Percentiles rank a stretch among this genome's conserved stretches.
phyloP scores from a whole-genome alignment of 1,140 invertebrate species.

The Gonioctena quinquepunctata region DNA sequence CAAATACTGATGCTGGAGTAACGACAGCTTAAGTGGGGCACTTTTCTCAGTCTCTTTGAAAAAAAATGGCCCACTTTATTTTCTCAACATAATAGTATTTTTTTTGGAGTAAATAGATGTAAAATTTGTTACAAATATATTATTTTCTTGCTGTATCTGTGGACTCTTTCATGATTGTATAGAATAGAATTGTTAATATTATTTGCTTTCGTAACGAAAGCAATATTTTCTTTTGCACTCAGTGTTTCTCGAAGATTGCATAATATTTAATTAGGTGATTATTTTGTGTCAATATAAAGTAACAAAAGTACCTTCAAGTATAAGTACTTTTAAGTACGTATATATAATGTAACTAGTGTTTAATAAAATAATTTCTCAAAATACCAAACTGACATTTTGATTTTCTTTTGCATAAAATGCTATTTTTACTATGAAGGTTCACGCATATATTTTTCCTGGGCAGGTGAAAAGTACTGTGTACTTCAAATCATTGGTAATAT shows the following conservation, averaged over 20 bases:
- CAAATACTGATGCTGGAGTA: constrained; percentile 44
- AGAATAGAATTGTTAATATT: neutral
- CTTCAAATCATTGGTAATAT: too few relatives aligned
- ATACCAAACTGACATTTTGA: constrained; percentile 18
- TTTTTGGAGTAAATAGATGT: neutral
- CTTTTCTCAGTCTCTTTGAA: constrained; percentile 25
- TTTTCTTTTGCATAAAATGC: too few relatives aligned
- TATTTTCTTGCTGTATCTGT: constrained; percentile 7
- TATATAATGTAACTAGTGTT: constrained; percentile 17
- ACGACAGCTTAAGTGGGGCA: constrained; percentile 35
- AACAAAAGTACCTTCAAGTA: constrained; percentile 25
- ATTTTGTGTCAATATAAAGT: constrained; percentile 9
- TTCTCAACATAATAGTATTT: neutral
- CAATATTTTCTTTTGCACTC: neutral
- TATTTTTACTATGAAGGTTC: too few relatives aligned
- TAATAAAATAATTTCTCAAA: constrained; percentile 31
- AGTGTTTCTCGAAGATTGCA: neutral
- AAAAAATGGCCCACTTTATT: neutral
- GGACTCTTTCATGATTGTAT: constrained; percentile 23
- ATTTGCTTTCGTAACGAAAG: neutral
- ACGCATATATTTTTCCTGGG: neutral
- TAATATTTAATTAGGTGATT: constrained; percentile 15
- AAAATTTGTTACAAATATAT: neutral
- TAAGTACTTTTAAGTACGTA: too few relatives aligned
- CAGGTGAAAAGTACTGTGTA: too few relatives aligned